Conservation (phyloP, 1,140 invertebrate genomes). For the Pomacea maculata region DNA sequence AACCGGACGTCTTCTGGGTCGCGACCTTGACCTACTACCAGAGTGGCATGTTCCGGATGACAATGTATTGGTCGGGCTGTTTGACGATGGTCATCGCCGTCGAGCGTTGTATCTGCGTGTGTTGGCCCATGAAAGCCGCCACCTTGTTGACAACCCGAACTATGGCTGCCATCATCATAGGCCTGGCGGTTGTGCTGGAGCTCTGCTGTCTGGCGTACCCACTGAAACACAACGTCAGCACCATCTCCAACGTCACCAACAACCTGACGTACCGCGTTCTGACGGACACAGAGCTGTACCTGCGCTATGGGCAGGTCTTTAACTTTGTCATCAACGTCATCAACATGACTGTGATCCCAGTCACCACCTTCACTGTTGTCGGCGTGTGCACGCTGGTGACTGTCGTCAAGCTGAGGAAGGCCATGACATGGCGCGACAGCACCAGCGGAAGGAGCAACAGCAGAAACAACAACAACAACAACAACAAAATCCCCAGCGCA, state of each 20-base stretch:
- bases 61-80: not conserved
- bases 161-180: not conserved
- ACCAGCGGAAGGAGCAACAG: not conserved
- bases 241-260: no score
- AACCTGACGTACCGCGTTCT: not conserved
- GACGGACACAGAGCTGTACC: not conserved
- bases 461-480: not conserved
- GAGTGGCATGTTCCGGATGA: not conserved
- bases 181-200: no score
- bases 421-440: not conserved
- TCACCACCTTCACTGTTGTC: not conserved
- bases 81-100: not conserved
- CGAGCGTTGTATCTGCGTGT: not conserved
- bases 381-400: not conserved
- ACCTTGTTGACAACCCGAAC: not conserved
- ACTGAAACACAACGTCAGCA: not conserved
- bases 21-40: not conserved
- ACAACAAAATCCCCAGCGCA: no score
- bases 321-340: not conserved
- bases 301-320: not conserved
- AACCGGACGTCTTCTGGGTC: no score
- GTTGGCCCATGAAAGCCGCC: not conserved
- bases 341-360: not conserved
- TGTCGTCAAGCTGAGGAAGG: not conserved
- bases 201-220: not conserved